Evolutionary conservation across 2,888 invertebrate species (phyloP).

Genomic region (Agrochola lota): DNA sequence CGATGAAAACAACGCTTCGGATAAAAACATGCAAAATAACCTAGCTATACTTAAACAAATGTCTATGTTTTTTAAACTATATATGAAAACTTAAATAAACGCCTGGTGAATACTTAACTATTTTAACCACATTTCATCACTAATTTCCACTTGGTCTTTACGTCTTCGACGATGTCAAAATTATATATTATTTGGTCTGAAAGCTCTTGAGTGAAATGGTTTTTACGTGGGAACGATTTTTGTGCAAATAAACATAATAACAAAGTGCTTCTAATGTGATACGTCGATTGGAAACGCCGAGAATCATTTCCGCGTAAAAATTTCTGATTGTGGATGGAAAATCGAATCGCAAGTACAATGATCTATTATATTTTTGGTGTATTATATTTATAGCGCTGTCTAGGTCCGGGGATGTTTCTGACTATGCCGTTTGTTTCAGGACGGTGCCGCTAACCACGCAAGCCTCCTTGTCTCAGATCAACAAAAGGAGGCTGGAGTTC

Average conservation of each 20-base stretch:
- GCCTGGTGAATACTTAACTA: slow-evolving; percentile 58
- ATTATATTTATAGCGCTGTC: slow-evolving; percentile 63
- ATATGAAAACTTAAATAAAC: slow-evolving; percentile 34
- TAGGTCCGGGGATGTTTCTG: slow-evolving; percentile 67
- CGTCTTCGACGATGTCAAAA: slow-evolving; percentile 74
- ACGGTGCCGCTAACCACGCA: slow-evolving; percentile 89
- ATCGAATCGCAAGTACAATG: slow-evolving; percentile 89
- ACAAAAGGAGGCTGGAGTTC: slow-evolving; percentile 93
- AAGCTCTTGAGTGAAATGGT: slow-evolving; percentile 91
- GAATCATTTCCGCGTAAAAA: slow-evolving; percentile 91
- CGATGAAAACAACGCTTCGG: slow-evolving; percentile 23
- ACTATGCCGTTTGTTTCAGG: slow-evolving; percentile 85
- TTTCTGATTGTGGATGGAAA: slow-evolving; percentile 90
- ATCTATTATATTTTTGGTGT: slow-evolving; percentile 74
- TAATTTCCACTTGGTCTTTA: slow-evolving; percentile 64
- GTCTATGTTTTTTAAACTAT: slow-evolving; percentile 6
- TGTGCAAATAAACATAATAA: slow-evolving; percentile 86
- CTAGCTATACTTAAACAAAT: slow-evolving; percentile 34
- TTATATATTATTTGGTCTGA: slow-evolving; percentile 85
- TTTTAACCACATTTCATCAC: slow-evolving; percentile 33
- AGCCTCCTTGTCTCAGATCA: slow-evolving; percentile 92
- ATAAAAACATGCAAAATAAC: slow-evolving; percentile 42
- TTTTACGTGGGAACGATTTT: slow-evolving; percentile 91
- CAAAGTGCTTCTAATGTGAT: slow-evolving; percentile 86
- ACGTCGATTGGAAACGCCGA: slow-evolving; percentile 89